phyloP scores from a whole-genome alignment of 2,888 invertebrate genomes.

The Rhingia rostrata region DNA sequence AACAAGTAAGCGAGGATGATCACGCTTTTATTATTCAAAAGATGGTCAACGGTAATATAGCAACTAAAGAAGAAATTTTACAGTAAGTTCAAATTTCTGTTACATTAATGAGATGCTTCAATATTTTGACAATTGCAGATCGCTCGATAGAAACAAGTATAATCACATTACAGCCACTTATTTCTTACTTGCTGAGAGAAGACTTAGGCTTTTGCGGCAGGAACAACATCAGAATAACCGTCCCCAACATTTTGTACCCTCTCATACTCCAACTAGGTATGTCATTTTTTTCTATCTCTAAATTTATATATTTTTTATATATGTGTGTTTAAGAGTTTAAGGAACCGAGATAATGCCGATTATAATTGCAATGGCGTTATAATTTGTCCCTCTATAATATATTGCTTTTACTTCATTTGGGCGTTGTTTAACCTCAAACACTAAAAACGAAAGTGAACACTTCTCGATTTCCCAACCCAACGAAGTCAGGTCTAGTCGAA shows the following conservation, averaged over 20 bases:
- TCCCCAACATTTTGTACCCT: slow-evolving; percentile 76
- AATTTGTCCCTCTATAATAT: no score
- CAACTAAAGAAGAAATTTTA: slow-evolving; percentile 95
- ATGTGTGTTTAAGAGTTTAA: not conserved
- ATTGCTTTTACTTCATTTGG: no score
- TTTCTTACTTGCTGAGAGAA: slow-evolving; percentile 96
- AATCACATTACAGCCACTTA: slow-evolving; percentile 99
- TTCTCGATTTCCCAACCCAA: no score
- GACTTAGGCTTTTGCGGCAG: slow-evolving; percentile 90
- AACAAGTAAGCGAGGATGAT: slow-evolving; percentile 95
- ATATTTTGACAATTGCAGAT: slow-evolving; percentile 84
- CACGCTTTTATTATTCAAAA: slow-evolving; percentile 95
- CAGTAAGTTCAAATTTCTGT: slow-evolving; percentile 85
- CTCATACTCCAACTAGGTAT: slow-evolving; percentile 72
- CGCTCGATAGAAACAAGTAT: slow-evolving; percentile 97
- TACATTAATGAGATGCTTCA: not conserved
- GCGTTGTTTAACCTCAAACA: no score
- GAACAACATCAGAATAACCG: slow-evolving; percentile 84
- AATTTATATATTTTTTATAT: not conserved
- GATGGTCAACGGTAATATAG: slow-evolving; percentile 98
- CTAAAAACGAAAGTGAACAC: no score
- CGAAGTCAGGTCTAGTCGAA: no score
- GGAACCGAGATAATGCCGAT: no score
- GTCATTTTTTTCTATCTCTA: not conserved
- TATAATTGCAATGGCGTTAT: no score